Conservation (phyloP, 2,113 vertebrate genomes). For the Illadopsis cleaveri region DNA sequence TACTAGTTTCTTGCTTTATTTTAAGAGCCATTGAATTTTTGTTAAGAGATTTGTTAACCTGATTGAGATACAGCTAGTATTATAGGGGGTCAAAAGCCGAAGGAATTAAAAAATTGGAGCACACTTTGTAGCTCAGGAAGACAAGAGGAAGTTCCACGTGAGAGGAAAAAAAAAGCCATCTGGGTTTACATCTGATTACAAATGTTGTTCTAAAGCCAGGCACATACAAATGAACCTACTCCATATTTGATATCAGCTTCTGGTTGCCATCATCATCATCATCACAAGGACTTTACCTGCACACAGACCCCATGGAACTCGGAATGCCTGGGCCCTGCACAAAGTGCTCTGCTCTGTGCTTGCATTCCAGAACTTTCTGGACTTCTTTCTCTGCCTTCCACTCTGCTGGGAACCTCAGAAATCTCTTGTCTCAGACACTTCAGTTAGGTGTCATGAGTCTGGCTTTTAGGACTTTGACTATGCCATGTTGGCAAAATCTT, state of each 20-base stretch:
- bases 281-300: background rate
- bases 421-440: background rate
- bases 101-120: background rate
- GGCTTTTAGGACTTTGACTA: background rate
- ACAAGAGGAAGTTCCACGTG: background rate
- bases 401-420: background rate
- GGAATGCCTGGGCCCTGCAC: background rate
- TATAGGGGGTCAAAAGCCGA: background rate
- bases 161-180: background rate
- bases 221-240: background rate
- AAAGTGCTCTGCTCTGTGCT: background rate
- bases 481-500: background rate
- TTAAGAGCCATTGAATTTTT: background rate
- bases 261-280: background rate
- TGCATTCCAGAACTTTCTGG: background rate
- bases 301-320: fast-evolving
- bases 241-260: background rate
- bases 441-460: background rate
- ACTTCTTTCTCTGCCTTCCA: background rate
- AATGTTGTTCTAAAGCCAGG: background rate
- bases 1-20: background rate
- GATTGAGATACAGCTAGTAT: background rate
- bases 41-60: background rate
- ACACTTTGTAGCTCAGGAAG: background rate
- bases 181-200: background rate